Conservation (phyloP, 2,113 vertebrate genomes). For the Coracopsis vasa region DNA sequence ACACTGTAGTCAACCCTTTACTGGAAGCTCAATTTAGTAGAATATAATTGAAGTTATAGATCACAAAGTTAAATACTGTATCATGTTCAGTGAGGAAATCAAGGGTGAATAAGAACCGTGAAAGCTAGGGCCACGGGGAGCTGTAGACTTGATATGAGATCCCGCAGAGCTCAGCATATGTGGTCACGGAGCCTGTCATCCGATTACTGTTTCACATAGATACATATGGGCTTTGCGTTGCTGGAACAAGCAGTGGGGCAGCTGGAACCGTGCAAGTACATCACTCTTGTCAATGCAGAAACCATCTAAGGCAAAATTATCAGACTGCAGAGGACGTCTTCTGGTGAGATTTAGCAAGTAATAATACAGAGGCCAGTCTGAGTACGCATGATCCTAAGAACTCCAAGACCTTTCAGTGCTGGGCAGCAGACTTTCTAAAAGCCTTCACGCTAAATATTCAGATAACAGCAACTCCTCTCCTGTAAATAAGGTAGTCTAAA, state of each 20-base stretch:
- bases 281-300: neutral
- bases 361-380: neutral
- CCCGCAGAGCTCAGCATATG: fast-evolving
- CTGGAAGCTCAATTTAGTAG: neutral
- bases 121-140: constrained; percentile 8
- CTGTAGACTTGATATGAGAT: neutral
- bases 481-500: neutral
- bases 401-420: neutral
- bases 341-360: neutral
- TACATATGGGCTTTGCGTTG: fast-evolving
- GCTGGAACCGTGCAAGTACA: neutral
- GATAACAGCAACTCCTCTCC: neutral
- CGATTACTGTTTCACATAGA: neutral
- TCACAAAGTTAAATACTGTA: neutral
- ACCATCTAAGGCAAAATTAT: neutral
- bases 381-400: neutral
- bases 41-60: neutral
- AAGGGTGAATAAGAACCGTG: neutral
- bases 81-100: constrained; percentile 16
- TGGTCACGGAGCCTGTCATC: fast-evolving
- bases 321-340: neutral
- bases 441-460: neutral
- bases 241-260: neutral
- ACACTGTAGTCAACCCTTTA: neutral
- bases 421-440: neutral